Conservation (phyloP, 2,888 invertebrate species). For the Oscheius sp. region DNA sequence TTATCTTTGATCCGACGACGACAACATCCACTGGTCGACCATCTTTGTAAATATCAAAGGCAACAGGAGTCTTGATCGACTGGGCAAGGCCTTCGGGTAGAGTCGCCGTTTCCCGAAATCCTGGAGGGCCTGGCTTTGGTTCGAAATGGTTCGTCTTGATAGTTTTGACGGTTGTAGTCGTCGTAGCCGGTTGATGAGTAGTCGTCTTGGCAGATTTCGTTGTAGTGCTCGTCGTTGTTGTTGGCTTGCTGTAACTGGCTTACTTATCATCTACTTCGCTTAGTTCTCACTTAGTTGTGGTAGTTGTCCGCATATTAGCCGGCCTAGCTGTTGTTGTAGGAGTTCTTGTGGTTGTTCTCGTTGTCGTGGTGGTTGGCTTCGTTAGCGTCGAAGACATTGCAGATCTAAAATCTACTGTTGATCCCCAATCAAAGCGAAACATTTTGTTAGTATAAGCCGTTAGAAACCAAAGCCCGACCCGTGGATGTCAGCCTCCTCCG, state of each 20-base stretch:
- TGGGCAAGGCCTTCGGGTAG: neutral
- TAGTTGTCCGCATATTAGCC: conserved; percentile 34
- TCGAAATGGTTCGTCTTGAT: neutral
- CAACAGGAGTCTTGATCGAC: conserved; percentile 55
- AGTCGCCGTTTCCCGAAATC: neutral
- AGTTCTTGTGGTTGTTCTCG: conserved; percentile 23
- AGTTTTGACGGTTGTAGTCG: conserved; percentile 7
- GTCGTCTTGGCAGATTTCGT: neutral
- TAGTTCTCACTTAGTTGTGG: neutral
- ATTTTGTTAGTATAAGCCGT: conserved; percentile 44
- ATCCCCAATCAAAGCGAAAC: neutral
- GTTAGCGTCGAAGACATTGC: conserved; percentile 14
- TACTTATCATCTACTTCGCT: neutral
- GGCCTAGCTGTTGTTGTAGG: conserved; percentile 37
- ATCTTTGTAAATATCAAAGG: conserved; percentile 73
- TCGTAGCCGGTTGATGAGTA: neutral
- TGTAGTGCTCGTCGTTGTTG: neutral
- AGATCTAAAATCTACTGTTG: neutral
- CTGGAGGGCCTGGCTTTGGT: conserved; percentile 11
- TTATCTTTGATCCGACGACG: conserved; percentile 72
- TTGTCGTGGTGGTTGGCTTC: conserved; percentile 35
- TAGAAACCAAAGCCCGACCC: conserved; percentile 33
- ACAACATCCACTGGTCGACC: conserved; percentile 72
- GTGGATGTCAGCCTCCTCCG: conserved; percentile 11
- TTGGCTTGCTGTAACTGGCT: neutral